phyloP scores from a whole-genome alignment of 2,797 vertebrate species.

The Eptatretus atami region DNA sequence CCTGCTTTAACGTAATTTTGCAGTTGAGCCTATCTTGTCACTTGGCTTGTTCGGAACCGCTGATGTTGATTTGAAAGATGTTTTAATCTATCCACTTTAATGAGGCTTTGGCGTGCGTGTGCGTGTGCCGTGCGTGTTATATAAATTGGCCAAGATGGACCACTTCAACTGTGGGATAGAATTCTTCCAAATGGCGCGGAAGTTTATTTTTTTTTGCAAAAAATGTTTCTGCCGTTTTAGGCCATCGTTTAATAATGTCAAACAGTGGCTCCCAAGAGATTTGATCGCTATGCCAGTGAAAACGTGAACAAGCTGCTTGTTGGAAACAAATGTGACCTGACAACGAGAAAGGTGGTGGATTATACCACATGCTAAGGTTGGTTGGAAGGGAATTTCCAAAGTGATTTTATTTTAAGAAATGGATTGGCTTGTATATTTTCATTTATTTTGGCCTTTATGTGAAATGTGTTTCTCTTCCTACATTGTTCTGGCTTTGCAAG shows the following conservation, averaged over 20 bases:
- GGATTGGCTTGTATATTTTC: no score
- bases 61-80: no score
- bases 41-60: no score
- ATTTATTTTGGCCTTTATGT: background rate
- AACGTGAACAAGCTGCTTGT: slow-evolving; percentile 98
- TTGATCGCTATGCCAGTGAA: slow-evolving; percentile 92
- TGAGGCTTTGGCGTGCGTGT: no score
- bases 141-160: no score
- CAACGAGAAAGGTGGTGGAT: slow-evolving; percentile 97
- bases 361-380: slow-evolving; percentile 87
- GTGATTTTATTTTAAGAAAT: background rate
- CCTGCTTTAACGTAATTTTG: no score
- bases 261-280: slow-evolving; percentile 98
- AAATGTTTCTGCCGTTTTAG: slow-evolving; percentile 15
- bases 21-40: no score
- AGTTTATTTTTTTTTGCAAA: no score
- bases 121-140: no score
- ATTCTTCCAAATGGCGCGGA: no score
- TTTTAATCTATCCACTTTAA: no score
- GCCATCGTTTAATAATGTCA: slow-evolving; percentile 96
- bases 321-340: slow-evolving; percentile 93
- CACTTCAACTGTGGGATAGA: no score
- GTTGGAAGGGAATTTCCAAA: background rate
- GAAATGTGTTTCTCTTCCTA: slow-evolving; percentile 7
- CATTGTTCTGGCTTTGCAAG: slow-evolving; percentile 43